Evolutionary conservation across 2,888 invertebrate species (phyloP), one percentile per base, ranked within the genome.

Genomic region (Dastarcus helophoroides): DNA sequence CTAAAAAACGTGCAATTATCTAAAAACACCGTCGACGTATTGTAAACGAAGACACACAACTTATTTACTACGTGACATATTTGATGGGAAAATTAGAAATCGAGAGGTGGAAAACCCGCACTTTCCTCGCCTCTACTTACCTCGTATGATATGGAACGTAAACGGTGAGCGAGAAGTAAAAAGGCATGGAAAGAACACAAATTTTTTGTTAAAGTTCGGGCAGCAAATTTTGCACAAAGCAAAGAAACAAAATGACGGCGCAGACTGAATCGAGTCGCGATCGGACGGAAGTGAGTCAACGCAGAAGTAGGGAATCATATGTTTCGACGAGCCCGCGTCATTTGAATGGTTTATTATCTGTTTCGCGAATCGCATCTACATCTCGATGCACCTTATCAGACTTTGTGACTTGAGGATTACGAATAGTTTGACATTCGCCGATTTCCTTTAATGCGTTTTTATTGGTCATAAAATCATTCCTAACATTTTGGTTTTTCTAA

Each of bases 201-300:
- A n/a, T n/a, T n/a, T n/a, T n/a, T n/a, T n/a, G n/a, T n/a, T n/a
- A n/a, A n/a, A n/a, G n/a, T n/a, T n/a, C n/a, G n/a, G n/a, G n/a
- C n/a, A n/a, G n/a, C n/a, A n/a, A n/a, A 35, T 23, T 23, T 30
- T 29, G 40, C 42, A 42, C 39, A 41, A 42, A 40, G 40, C 39
- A 41, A 30, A 38, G 29, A 39, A 35, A 41, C 33, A 36, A 42
- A 37, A 40, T 38, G 40, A 40, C 34, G 36, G 31, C 37, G 38
- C 37, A 29, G 14, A 26, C 11, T 13, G 26, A 26, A 12, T 7
- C 14, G 10, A n/a, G 26, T 26, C 15, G 12, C 14, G 24, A 39
- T 28, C 30, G 26, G 31, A 21, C 26, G 32, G 32, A 34, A 40
- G n/a, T n/a, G n/a, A n/a, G n/a, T n/a, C n/a, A n/a, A n/a, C n/a